Evolutionary conservation across 1,140 invertebrate species (phyloP).

Genomic region (Microplitis mediator): DNA sequence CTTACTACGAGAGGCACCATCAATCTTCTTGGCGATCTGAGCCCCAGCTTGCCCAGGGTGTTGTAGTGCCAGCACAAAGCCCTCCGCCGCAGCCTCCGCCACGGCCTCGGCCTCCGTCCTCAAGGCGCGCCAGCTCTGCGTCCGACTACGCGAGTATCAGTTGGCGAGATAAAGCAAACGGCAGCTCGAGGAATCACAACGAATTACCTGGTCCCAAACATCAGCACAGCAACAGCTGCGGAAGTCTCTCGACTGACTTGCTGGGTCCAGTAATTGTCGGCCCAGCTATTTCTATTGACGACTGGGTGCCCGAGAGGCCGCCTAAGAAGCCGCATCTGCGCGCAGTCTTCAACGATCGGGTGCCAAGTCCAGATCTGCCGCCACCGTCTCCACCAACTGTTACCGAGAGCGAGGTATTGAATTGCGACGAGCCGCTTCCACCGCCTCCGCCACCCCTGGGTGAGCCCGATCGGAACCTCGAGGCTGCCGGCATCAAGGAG

Average conservation of each 20-base stretch:
- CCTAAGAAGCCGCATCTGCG: conserved; percentile 78
- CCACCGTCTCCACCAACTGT: conserved; percentile 71
- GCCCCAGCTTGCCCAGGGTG: conserved; percentile 63
- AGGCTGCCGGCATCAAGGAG: no score
- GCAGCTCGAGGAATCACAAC: conserved; percentile 27
- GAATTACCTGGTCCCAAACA: conserved; percentile 57
- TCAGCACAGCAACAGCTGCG: conserved; percentile 69
- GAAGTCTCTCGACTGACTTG: conserved; percentile 67
- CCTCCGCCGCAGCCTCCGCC: conserved; percentile 66
- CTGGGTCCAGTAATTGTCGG: conserved; percentile 70
- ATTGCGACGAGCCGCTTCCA: conserved; percentile 75
- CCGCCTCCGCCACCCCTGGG: conserved; percentile 70
- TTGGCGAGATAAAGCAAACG: conserved; percentile 49
- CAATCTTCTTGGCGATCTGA: conserved; percentile 68
- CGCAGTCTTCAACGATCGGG: conserved; percentile 61
- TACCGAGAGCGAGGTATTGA: conserved; percentile 67
- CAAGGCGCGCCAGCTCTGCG: conserved; percentile 71
- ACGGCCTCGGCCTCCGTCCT: conserved; percentile 62
- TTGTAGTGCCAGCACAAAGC: conserved; percentile 45
- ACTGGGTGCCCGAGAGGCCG: conserved; percentile 75
- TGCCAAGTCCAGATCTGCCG: conserved; percentile 76
- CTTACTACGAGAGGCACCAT: conserved; percentile 82
- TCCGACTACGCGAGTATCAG: conserved; percentile 69
- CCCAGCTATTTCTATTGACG: conserved; percentile 70
- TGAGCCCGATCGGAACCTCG: conserved; percentile 18